Evolutionary conservation across 2,113 vertebrate species (phyloP), one percentile per base, ranked within the genome.

Genomic region (Varanus komodoensis): DNA sequence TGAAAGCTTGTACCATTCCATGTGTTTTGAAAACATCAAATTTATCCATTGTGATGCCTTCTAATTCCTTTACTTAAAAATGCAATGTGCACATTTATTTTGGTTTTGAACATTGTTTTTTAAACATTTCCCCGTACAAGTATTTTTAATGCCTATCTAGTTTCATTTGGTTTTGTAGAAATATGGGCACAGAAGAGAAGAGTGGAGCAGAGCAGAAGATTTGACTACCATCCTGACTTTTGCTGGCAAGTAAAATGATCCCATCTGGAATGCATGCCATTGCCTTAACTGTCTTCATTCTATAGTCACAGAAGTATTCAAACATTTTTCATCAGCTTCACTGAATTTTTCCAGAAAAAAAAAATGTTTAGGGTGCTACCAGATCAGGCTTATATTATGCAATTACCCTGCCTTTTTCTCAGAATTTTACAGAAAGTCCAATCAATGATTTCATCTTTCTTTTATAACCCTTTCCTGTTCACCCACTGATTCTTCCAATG

Each of bases 301-400:
- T 80, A 68, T 73, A 69, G 68, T 15, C 71, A 15, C 84, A 61
- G 50, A 17, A 89, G 4, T 54, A 50, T 68, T 83, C 17, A 68
- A 23, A n/a, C 6, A 29, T 27, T 11, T 74, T 8, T 0, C 19
- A 0, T 12, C 78, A 52, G 0, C 29, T 77, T 74, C 3, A 0
- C 29, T 44, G n/a, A 34, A 15, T 61, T 12, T 75, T 87, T 89
- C n/a, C 88, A 17, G 4, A 0, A 73, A n/a, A 4, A 68, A 57
- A 61, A 61, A 7, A 11, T 14, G 32, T 67, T 83, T 64, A 2
- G 57, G 57, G 57, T 11, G 57, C 57, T 61, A 14, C 57, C 57
- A 61, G 12, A 54, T 15, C 8, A 69, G 44, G 54, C 67, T 57
- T 29, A 89, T 4, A 50, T 71, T 61, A 50, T 61, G 12, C 57